phyloP scores from a whole-genome alignment of 2,888 invertebrate genomes.

The Melinopterus prodromus region DNA sequence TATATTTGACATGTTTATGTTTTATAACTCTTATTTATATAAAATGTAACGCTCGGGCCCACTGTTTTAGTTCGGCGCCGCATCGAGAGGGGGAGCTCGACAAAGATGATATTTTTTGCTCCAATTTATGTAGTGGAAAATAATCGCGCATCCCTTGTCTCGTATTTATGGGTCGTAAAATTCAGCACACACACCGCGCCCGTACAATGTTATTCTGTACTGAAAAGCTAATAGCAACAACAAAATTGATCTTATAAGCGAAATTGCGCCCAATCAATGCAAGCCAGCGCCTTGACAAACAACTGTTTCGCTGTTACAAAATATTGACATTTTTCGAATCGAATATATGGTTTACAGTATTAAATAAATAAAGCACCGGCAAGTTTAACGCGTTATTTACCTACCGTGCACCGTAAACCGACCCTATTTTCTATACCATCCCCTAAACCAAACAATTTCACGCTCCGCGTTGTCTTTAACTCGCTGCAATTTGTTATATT shows the following conservation, averaged over 20 bases:
- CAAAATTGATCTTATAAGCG: conserved; percentile 22
- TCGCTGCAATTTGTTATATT: too few relatives aligned
- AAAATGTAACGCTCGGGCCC: not conserved
- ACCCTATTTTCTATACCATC: too few relatives aligned
- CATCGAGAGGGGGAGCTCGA: conserved; percentile 6
- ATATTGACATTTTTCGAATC: too few relatives aligned
- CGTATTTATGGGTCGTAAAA: conserved; percentile 24
- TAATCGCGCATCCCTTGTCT: conserved; percentile 20
- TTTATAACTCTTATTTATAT: not conserved
- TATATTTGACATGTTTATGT: not conserved
- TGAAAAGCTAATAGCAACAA: conserved; percentile 7
- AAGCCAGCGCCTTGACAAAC: too few relatives aligned
- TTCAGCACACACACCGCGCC: not conserved
- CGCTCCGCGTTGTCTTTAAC: too few relatives aligned
- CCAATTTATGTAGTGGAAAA: conserved; percentile 26
- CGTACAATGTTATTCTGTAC: conserved; percentile 19
- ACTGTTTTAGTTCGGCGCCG: not conserved
- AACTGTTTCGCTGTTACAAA: too few relatives aligned
- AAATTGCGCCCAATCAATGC: not conserved
- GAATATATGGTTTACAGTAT: too few relatives aligned
- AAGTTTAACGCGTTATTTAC: too few relatives aligned
- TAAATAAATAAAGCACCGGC: too few relatives aligned
- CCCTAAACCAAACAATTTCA: too few relatives aligned
- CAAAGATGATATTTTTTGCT: conserved; percentile 23
- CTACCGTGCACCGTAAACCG: too few relatives aligned